phyloP scores from a whole-genome alignment of 2,888 invertebrate species.

The Cephus rjabovi region DNA sequence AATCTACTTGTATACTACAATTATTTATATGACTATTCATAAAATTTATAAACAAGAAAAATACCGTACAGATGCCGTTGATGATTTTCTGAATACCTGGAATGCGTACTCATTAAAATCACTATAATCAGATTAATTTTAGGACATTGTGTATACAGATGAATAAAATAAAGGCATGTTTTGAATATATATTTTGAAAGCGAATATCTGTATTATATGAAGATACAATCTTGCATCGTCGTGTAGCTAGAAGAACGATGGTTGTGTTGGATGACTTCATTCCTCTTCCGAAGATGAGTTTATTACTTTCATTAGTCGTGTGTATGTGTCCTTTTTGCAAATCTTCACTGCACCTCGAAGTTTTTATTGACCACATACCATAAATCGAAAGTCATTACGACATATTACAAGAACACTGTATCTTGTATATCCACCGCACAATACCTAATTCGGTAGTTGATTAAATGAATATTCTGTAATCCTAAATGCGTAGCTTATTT shows the following conservation, averaged over 20 bases:
- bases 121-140: constrained; percentile 36
- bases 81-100: too few relatives aligned
- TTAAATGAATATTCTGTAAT: constrained; percentile 17
- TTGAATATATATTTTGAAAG: constrained; percentile 59
- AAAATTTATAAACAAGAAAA: too few relatives aligned
- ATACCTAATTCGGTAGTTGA: constrained; percentile 3
- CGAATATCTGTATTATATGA: constrained; percentile 58
- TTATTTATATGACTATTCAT: too few relatives aligned
- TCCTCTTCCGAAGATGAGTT: constrained; percentile 33
- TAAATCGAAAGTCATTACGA: constrained; percentile 6
- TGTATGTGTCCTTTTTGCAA: constrained; percentile 15
- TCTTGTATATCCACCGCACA: not conserved
- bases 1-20: too few relatives aligned
- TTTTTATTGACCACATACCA: constrained; percentile 17
- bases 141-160: constrained; percentile 61
- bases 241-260: constrained; percentile 47
- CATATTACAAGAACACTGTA: not conserved
- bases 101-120: constrained; percentile 4
- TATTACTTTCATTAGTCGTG: not conserved
- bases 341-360: not conserved
- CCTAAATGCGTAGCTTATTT: constrained; percentile 35
- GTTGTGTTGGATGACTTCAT: constrained; percentile 39
- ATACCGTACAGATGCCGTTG: too few relatives aligned
- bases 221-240: constrained; percentile 62
- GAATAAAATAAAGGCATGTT: constrained; percentile 61